Evolutionary conservation across 2,888 invertebrate species (phyloP).

Genomic region (Drosophila fulvimacula): DNA sequence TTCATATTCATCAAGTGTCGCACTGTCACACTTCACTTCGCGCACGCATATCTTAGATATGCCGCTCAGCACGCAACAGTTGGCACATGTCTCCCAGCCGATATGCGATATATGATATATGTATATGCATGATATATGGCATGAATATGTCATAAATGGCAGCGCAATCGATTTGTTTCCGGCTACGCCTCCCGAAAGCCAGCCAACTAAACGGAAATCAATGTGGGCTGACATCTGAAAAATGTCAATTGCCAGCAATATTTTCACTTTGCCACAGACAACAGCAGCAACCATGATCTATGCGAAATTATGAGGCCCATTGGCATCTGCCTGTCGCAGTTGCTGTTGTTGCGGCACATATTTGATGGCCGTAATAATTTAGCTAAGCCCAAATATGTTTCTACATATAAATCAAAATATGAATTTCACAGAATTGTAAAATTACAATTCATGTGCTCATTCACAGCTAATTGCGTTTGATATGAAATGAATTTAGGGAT

Average conservation of each 20-base stretch:
- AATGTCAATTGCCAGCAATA: slow-evolving; percentile 60
- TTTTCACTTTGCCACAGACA: slow-evolving; percentile 29
- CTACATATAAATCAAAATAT: slow-evolving; percentile 29
- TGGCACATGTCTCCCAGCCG: slow-evolving; percentile 33
- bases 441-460: slow-evolving; percentile 5
- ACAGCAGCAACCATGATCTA: slow-evolving; percentile 18
- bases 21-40: slow-evolving; percentile 36
- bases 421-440: slow-evolving; percentile 7
- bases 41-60: slow-evolving; percentile 25
- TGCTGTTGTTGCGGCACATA: slow-evolving; percentile 16
- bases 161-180: slow-evolving; percentile 57
- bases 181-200: slow-evolving; percentile 22
- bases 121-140: slow-evolving; percentile 37
- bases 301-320: slow-evolving; percentile 32
- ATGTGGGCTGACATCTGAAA: slow-evolving; percentile 59
- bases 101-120: slow-evolving; percentile 25
- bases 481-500: background rate
- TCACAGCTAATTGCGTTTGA: slow-evolving; percentile 10
- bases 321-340: slow-evolving; percentile 5
- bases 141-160: slow-evolving; percentile 58
- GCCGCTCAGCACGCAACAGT: slow-evolving; percentile 46
- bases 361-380: slow-evolving; percentile 38
- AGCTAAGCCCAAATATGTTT: slow-evolving; percentile 27
- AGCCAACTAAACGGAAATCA: slow-evolving; percentile 58
- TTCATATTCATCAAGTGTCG: slow-evolving; percentile 55